Evolutionary conservation across 2,888 invertebrate species (phyloP), one percentile per base, ranked within the genome.

Genomic region (Harpalus rubripes): DNA sequence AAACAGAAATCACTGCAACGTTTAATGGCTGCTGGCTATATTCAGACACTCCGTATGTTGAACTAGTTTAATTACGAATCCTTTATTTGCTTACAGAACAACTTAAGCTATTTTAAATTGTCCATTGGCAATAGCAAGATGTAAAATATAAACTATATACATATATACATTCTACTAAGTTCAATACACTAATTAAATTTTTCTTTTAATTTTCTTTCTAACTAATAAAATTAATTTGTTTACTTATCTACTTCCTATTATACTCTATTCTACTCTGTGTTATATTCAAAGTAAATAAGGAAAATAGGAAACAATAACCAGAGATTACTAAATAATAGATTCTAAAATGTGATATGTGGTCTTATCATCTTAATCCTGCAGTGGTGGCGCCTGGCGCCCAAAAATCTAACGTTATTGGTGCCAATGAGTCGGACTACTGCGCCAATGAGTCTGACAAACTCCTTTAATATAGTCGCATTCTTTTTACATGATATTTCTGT

Each of bases 1-100:
- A 82, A 68, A 58, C 26, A 68, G 68, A 82, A 82, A 82, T 82
- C 82, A 82, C 41, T 52, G 68, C 81, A 74, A 18, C 44, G 16
- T 74, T 74, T 74, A 74, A 74, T 74, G 72, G 44, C 72, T 18
- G 72, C 44, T 15, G 44, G 72, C 72, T 74, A 74, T 74, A 74
- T 74, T 74, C 72, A 74, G 72, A 74, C 72, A 74, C 72, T 74
- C 72, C 72, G 72, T 68, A 32, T 68, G 68, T 68, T 68, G 68
- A 68, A 68, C 68, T 68, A 68, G 68, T 74, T 74, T 74, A 74
- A 74, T 74, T 74, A 74, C 72, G 18, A 74, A 74, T 74, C 72
- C 52, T 74, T 74, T 74, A 74, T 74, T 44, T 74, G 72, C 15
- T 44, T 18, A 74, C 16, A 74, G 72, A 74, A 74, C 44, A 74